A percentile compares a stretch with the other conserved stretches of the same genome.
These are phyloP conservation scores for Siniperca scherzeri DNA, from an alignment of 2,797 vertebrate genomes.

Conservation along the genomic window DNA sequence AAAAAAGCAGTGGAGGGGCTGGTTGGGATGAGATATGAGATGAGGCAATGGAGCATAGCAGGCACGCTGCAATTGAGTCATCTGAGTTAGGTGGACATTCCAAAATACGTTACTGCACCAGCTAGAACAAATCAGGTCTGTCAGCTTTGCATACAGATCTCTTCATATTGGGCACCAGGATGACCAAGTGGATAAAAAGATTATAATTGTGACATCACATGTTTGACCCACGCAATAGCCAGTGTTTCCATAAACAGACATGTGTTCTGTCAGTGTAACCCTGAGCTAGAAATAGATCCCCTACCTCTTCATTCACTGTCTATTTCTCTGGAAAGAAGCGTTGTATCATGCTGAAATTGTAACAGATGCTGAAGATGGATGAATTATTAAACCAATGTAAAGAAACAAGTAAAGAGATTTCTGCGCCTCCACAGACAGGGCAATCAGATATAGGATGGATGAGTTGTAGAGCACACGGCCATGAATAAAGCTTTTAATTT, in stretches of 20 bases:
- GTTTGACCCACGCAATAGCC: slow-evolving; percentile 29
- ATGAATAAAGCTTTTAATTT: not conserved
- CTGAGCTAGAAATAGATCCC: slow-evolving; percentile 18
- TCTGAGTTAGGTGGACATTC: slow-evolving; percentile 71
- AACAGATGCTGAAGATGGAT: slow-evolving; percentile 51
- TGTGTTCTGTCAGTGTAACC: slow-evolving; percentile 25
- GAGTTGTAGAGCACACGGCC: not conserved
- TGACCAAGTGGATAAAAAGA: slow-evolving; percentile 27
- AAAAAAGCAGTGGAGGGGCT: slow-evolving; percentile 56
- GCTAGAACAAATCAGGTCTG: slow-evolving; percentile 48
- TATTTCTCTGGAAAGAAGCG: slow-evolving; percentile 13
- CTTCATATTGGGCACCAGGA: slow-evolving; percentile 39
- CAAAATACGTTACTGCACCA: slow-evolving; percentile 43
- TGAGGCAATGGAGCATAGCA: slow-evolving; percentile 77
- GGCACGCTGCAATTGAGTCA: slow-evolving; percentile 69
- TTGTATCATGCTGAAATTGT: slow-evolving; percentile 10
- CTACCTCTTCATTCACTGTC: slow-evolving; percentile 4
- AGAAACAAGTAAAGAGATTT: slow-evolving; percentile 24
- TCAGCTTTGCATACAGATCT: slow-evolving; percentile 60
- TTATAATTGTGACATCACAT: slow-evolving; percentile 43
- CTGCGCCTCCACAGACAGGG: not conserved
- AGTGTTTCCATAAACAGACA: slow-evolving; percentile 27
- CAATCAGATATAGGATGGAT: slow-evolving; percentile 17
- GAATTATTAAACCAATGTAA: slow-evolving; percentile 37
- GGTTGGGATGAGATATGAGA: slow-evolving; percentile 79